phyloP scores from a whole-genome alignment of 2,797 vertebrate genomes.

The Cyclopterus lumpus region DNA sequence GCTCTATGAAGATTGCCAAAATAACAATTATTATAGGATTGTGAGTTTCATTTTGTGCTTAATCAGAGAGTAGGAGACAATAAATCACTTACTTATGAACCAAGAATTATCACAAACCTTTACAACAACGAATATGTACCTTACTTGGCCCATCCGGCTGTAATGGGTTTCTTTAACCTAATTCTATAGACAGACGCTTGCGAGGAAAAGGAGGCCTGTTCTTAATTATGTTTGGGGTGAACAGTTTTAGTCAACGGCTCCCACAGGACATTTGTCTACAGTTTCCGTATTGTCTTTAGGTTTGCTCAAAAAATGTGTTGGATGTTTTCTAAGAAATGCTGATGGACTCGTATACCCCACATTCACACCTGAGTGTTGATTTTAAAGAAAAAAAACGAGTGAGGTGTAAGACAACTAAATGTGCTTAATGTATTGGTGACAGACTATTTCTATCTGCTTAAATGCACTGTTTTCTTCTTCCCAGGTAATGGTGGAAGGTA shows the following conservation, averaged over 20 bases:
- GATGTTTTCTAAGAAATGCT: conserved; percentile 23
- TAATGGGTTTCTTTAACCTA: conserved; percentile 47
- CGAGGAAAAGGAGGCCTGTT: conserved; percentile 51
- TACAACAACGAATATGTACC: conserved; percentile 39
- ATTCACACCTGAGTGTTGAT: neutral
- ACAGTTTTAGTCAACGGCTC: conserved; percentile 64
- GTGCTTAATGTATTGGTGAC: neutral
- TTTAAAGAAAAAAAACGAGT: conserved; percentile 8
- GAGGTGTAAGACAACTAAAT: neutral
- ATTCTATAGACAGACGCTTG: conserved; percentile 42
- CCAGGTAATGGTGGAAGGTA: conserved; percentile 17
- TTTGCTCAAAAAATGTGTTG: conserved; percentile 35
- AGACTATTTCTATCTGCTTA: neutral
- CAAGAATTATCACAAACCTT: conserved; percentile 22
- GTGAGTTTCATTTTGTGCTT: neutral
- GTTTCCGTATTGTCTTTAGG: conserved; percentile 30
- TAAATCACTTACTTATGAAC: neutral
- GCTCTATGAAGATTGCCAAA: conserved; percentile 34
- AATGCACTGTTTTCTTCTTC: conserved; percentile 2
- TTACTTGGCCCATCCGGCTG: conserved; percentile 55
- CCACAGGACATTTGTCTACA: conserved; percentile 50
- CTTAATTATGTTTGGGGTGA: conserved; percentile 67
- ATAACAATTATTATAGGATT: conserved; percentile 37
- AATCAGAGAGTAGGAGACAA: conserved; percentile 14
- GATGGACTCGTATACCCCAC: neutral